phyloP scores from a whole-genome alignment of 2,888 invertebrate genomes.

The Dexiosoma caninum region DNA sequence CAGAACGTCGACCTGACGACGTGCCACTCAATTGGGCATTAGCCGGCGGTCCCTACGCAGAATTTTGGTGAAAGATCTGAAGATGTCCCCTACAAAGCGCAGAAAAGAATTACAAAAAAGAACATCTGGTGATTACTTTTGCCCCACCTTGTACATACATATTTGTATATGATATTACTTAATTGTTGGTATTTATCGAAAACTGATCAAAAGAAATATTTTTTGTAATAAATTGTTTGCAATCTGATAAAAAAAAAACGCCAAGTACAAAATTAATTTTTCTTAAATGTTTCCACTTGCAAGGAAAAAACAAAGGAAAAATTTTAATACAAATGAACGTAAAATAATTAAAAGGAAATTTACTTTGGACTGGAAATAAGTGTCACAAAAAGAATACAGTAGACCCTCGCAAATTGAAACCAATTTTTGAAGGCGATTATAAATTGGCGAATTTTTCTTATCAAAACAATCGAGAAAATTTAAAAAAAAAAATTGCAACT shows the following conservation, averaged over 20 bases:
- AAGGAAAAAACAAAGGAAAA: not conserved
- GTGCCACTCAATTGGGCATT: too few relatives aligned
- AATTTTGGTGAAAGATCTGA: too few relatives aligned
- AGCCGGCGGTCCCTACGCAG: too few relatives aligned
- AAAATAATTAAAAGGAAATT: conserved; percentile 13
- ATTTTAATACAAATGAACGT: not conserved
- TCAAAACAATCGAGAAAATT: too few relatives aligned
- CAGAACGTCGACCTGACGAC: too few relatives aligned
- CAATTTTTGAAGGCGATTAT: too few relatives aligned
- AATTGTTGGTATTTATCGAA: conserved; percentile 24
- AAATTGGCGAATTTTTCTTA: too few relatives aligned
- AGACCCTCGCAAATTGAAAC: not conserved
- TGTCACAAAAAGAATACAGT: not conserved
- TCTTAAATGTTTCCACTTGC: not conserved
- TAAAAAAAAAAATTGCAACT: too few relatives aligned
- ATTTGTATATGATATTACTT: conserved; percentile 9
- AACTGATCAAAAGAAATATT: conserved; percentile 45
- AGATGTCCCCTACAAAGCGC: too few relatives aligned
- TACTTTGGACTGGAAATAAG: not conserved
- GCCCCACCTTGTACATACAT: too few relatives aligned
- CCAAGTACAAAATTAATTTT: not conserved
- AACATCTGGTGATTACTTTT: too few relatives aligned
- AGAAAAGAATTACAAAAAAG: too few relatives aligned
- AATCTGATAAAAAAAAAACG: not conserved
- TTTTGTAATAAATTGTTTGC: conserved; percentile 8